Percentiles rank a stretch among this genome's conserved stretches.
Conservation (phyloP, 2,797 vertebrate genomes). For the Ctenopoma multispine region DNA sequence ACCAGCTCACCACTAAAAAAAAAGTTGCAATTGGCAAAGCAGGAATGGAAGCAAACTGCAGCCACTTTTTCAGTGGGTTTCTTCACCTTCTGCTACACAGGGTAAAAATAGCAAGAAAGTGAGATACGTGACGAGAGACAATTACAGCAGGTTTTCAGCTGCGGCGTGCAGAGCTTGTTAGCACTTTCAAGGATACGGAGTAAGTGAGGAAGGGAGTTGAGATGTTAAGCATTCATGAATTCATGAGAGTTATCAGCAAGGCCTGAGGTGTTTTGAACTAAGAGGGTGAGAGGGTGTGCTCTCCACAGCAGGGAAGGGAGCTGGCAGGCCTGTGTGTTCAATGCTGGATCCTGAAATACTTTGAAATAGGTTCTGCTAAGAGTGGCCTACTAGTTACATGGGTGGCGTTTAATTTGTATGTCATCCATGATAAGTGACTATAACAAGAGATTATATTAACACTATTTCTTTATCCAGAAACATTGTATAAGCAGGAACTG, state of each 20-base stretch:
- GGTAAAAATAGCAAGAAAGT: conserved; percentile 63
- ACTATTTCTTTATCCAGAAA: not conserved
- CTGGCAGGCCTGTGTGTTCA: not conserved
- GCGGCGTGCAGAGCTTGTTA: conserved; percentile 66
- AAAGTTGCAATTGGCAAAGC: conserved; percentile 14
- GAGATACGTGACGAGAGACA: conserved; percentile 44
- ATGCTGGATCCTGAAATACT: not conserved
- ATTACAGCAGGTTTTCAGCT: conserved; percentile 42
- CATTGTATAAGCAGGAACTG: not conserved
- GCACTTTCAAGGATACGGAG: conserved; percentile 54
- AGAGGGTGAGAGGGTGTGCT: conserved; percentile 4
- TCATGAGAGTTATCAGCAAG: conserved; percentile 13
- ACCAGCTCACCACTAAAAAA: conserved; percentile 2
- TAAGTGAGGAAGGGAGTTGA: conserved; percentile 38
- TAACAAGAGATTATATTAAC: not conserved
- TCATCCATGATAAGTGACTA: not conserved
- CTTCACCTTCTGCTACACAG: conserved; percentile 40
- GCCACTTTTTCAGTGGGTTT: conserved; percentile 15
- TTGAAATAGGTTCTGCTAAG: not conserved
- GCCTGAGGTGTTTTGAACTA: conserved; percentile 23
- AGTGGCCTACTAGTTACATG: not conserved
- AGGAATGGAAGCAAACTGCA: not conserved
- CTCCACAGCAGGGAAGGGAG: not conserved
- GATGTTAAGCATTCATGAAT: conserved; percentile 22
- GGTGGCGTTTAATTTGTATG: not conserved